These are phyloP conservation scores for Argya squamiceps DNA, from an alignment of 2,797 vertebrate species.

Conservation along the genomic window DNA sequence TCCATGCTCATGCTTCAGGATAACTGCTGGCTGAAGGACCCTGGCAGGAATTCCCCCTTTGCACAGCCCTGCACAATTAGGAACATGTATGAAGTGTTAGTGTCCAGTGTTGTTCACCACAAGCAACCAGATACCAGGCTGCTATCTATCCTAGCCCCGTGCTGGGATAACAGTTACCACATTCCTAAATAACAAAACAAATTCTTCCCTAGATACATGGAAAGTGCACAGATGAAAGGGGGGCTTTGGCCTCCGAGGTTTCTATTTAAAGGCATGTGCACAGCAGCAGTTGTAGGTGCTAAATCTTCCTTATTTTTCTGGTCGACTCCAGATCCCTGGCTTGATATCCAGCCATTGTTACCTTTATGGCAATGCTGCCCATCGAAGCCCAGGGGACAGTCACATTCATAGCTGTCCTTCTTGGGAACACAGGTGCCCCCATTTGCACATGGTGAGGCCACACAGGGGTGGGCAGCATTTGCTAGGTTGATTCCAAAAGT, in stretches of 20 bases:
- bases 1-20: neutral
- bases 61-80: neutral
- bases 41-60: neutral
- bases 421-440: constrained; percentile 90
- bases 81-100: neutral
- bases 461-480: constrained; percentile 89
- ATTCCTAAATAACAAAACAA: neutral
- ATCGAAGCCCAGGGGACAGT: constrained; percentile 93
- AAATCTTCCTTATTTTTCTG: neutral
- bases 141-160: neutral
- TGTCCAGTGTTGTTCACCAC: neutral
- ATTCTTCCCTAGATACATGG: neutral
- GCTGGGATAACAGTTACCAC: neutral
- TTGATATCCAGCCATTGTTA: constrained; percentile 50
- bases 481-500: constrained; percentile 86
- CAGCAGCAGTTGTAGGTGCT: neutral
- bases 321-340: neutral
- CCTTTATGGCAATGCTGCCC: constrained; percentile 95
- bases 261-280: neutral
- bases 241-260: neutral
- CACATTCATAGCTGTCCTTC: constrained; percentile 91
- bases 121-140: neutral
- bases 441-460: constrained; percentile 86
- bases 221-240: neutral
- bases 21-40: neutral